Base-by-base conservation (phyloP, 2,797 vertebrate species). In the Scomberomorus guttatus region DNA sequence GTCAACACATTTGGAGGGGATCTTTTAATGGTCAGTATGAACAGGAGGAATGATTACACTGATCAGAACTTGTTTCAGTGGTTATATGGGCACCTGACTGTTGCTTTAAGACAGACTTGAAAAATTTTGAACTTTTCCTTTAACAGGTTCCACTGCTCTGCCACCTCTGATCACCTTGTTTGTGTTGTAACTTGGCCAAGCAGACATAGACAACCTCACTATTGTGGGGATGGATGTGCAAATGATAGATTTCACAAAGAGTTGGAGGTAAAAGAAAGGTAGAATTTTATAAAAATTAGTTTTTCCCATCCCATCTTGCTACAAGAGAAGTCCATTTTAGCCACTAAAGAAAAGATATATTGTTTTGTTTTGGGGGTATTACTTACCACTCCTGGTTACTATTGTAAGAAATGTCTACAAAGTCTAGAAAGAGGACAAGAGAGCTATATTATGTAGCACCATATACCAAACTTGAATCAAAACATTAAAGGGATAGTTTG, bases 101-200 rank as follows among this genome's bases (percentile, higher is more conserved):
- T 6, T 44, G 42, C 14, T 48, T 50, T 50, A 50, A 50, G 18
- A 50, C 46, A 20, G 17, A 20, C 17, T 50, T 50, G 46, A 50
- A n/a, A 7, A 50, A n/a, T 6, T 18, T 1, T 48, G 46, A 48
- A 48, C 18, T 18, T 48, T 20, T 18, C 17, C 17, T 48, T 20
- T 7, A 48, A 51, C 2, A 13, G 25, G 67, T 24, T 44, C 0
- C 32, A 62, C 2, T 18, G 5, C 29, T 62, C 3, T 44, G 29
- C 58, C 12, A 24, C 13, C 1, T 76, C 20, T 48, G 18, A 63
- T 71, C 8, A 34, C 10, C 57, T 76, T 6, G 46, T 58, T 50
- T 67, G 5, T 48, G 25, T 63, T 48, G 32, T 15, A 39, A 51
- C 72, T 63, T 18, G n/a, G 20, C 25, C 64, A 15, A 60, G 58